Evolutionary conservation across 2,113 vertebrate genomes (phyloP), one percentile per base, ranked within the genome.

Genomic region (Asarcornis scutulata): DNA sequence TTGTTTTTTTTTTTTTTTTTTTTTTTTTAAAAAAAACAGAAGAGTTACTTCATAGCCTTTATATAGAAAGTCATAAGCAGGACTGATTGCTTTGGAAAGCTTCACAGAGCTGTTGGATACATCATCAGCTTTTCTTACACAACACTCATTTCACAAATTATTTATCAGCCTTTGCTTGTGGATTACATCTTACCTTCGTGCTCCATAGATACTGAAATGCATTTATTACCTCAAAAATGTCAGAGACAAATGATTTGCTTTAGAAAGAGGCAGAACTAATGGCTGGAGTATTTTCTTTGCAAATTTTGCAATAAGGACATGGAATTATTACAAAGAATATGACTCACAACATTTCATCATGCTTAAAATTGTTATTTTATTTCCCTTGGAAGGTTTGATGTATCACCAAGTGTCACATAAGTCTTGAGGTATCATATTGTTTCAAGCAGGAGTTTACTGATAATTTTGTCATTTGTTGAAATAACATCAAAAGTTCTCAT

Each of bases 151-250:
- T 88, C 66, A 83, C 16, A 63, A 53, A 72, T 59, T 40, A 75
- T 95, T 97, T 94, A 77, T 92, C 76, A 95, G 80, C 26, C 56
- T 90, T n/a, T n/a, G 53, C 80, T 63, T 53, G 16, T 94, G 94
- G 53, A 73, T 59, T 76, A 16, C 22, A 91, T 81, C 29, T 36
- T 83, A 91, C 23, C 52, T 95, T 82, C 91, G 46, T 74, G 83
- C 48, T 95, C 91, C 83, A 82, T 53, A 48, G 63, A 91, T 92
- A 88, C 52, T n/a, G 53, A 95, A 96, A 75, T 77, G 46, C 48
- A 88, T 89, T 58, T 84, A 55, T 91, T 97, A 90, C 62, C 85
- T 84, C 68, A 71, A 60, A 63, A 27, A 16, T 40, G 60, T n/a
- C 73, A 83, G 40, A 68, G 56, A 74, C 42, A 78, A 83, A 75